Percentiles rank a stretch among this genome's conserved stretches.
Evolutionary conservation across 2,113 vertebrate species (phyloP).

Genomic region (Picathartes gymnocephalus): DNA sequence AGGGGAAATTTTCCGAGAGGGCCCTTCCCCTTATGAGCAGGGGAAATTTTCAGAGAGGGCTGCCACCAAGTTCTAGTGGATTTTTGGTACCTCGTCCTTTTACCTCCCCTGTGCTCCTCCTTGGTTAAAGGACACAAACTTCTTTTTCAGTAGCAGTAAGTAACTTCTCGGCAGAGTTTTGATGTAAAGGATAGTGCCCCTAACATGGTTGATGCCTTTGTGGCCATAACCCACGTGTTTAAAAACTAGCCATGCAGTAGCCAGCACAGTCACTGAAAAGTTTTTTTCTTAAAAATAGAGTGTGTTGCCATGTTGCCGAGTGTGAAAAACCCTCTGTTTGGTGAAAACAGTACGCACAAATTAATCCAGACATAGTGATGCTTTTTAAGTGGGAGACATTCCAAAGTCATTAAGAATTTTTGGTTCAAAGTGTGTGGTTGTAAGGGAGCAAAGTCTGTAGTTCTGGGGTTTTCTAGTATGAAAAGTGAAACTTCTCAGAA

Average conservation of each 20-base stretch:
- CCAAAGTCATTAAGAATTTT: background rate
- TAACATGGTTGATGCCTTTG: background rate
- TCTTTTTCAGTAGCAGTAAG: background rate
- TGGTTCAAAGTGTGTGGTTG: background rate
- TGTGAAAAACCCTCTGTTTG: background rate
- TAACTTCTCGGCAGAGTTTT: background rate
- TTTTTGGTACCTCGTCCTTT: background rate
- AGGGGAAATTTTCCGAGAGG: background rate
- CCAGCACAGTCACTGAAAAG: background rate
- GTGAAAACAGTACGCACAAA: background rate
- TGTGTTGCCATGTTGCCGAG: background rate
- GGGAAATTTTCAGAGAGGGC: background rate
- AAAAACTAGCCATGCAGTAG: background rate
- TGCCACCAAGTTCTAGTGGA: background rate
- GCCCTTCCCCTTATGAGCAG: background rate
- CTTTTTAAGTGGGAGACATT: background rate
- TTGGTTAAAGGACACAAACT: background rate
- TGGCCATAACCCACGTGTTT: rapidly evolving
- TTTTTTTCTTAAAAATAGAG: background rate
- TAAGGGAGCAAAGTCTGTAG: background rate
- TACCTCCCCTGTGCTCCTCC: rapidly evolving
- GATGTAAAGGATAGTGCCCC: background rate
- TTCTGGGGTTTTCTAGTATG: background rate
- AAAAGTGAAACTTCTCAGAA: background rate
- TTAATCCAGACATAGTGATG: background rate